phyloP scores from a whole-genome alignment of 2,113 vertebrate species.

The Micromys minutus region DNA sequence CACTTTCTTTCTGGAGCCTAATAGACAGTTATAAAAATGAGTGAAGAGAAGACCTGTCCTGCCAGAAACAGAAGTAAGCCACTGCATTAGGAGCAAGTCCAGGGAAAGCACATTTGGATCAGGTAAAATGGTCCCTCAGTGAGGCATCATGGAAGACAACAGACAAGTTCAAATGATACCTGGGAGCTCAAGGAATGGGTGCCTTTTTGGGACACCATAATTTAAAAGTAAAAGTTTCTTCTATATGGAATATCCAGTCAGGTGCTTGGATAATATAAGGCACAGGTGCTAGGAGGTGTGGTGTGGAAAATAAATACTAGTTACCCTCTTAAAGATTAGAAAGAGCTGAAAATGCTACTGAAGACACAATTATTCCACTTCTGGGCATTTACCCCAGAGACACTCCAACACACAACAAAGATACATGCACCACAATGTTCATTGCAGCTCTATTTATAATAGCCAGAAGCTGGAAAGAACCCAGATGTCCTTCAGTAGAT shows the following conservation, averaged over 20 bases:
- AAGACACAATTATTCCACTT: too few relatives aligned
- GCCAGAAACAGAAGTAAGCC: not conserved
- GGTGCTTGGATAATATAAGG: conserved; percentile 4
- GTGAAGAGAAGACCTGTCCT: not conserved
- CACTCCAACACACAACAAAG: too few relatives aligned
- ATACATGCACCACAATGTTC: too few relatives aligned
- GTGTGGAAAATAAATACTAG: not conserved
- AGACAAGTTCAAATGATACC: not conserved
- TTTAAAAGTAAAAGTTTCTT: not conserved
- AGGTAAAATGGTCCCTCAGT: not conserved
- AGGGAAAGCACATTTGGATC: not conserved
- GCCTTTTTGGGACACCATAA: not conserved
- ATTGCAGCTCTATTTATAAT: too few relatives aligned
- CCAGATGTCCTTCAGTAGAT: too few relatives aligned
- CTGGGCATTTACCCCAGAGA: too few relatives aligned
- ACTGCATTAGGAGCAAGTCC: not conserved
- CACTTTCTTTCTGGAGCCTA: not conserved
- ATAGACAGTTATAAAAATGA: not conserved
- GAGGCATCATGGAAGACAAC: not conserved
- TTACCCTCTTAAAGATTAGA: not conserved
- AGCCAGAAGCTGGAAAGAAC: too few relatives aligned
- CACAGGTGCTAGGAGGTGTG: not conserved
- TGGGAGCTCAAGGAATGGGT: not conserved
- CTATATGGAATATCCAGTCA: not conserved
- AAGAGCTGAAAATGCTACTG: not conserved